Evolutionary conservation across 2,113 vertebrate genomes (phyloP), one percentile per base, ranked within the genome.

Genomic region (Arothron firmamentum): DNA sequence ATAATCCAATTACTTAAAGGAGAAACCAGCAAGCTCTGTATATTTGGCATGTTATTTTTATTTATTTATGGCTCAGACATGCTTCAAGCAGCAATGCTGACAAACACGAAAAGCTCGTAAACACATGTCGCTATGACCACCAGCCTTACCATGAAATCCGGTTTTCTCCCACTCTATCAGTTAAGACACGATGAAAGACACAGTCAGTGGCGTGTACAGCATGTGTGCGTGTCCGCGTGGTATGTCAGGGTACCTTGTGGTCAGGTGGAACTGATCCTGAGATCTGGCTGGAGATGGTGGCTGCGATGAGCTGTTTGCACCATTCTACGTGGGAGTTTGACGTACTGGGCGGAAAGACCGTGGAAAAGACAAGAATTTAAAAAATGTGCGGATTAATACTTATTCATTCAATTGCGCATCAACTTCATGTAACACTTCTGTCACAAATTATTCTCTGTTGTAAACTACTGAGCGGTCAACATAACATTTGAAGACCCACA

Each of bases 231-330:
- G 15, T 54, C 23, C 3, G 19, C 34, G n/a, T 41, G 31, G 19
- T 17, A 34, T 4, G 34, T 48, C 53, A 17, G 18, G 15, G 2
- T 71, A 97, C 96, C 93, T 92, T 93, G 78, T 87, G 92, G 51
- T 98, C 96, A 25, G 93, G 75, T 2, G 92, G 90, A 65, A 90
- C 84, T 31, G 91, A 53, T 18, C 89, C 85, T 48, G 95, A 93
- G 84, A 97, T 94, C 89, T 98, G 96, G 86, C 92, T 98, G 77
- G 94, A 96, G 89, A 99, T 94, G 64, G 96, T 98, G 63, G 96
- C 96, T 62, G 96, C 96, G n/a, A 99, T 99, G 50, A 99, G 91
- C 87, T 99, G 95, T 89, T 98, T 98, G 81, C 96, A 99, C 96
- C 96, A 99, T 70, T 98, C 96, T 70, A 99, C 96, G 53, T 99